phyloP scores from a whole-genome alignment of 2,797 vertebrate genomes.

The Scomberomorus guttatus region DNA sequence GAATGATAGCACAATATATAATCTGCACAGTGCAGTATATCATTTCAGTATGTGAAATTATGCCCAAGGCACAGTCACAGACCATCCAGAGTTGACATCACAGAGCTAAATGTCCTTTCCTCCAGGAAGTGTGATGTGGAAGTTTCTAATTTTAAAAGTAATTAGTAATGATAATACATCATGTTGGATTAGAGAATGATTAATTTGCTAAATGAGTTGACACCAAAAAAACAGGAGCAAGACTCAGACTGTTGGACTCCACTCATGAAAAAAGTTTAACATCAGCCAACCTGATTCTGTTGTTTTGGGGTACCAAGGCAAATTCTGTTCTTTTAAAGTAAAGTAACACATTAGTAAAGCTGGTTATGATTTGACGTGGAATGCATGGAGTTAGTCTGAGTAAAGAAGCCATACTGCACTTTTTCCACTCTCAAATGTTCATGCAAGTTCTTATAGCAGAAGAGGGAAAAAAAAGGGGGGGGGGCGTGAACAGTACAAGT shows the following conservation, averaged over 20 bases:
- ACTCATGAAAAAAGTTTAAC: background rate
- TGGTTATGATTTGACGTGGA: conserved; percentile 1
- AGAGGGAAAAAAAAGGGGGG: background rate
- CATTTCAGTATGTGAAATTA: background rate
- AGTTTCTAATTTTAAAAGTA: background rate
- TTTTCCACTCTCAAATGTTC: background rate
- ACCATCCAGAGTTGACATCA: background rate
- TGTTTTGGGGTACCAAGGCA: background rate
- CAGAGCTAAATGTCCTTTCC: background rate
- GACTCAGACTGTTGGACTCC: conserved; percentile 2
- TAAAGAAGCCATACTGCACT: background rate
- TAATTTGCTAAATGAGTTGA: background rate
- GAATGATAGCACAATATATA: background rate
- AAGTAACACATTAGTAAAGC: background rate
- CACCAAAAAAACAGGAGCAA: background rate
- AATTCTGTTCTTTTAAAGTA: background rate
- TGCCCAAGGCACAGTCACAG: background rate
- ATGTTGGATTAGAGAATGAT: background rate
- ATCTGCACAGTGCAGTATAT: background rate
- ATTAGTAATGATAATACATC: background rate
- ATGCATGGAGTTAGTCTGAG: background rate
- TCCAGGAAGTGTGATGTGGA: conserved; percentile 26
- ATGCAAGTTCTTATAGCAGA: conserved; percentile 23
- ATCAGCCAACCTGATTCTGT: too few relatives aligned
- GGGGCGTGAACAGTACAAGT: conserved; percentile 16